Evolutionary conservation across 2,888 invertebrate genomes (phyloP).

Genomic region (Orthosia gracilis): DNA sequence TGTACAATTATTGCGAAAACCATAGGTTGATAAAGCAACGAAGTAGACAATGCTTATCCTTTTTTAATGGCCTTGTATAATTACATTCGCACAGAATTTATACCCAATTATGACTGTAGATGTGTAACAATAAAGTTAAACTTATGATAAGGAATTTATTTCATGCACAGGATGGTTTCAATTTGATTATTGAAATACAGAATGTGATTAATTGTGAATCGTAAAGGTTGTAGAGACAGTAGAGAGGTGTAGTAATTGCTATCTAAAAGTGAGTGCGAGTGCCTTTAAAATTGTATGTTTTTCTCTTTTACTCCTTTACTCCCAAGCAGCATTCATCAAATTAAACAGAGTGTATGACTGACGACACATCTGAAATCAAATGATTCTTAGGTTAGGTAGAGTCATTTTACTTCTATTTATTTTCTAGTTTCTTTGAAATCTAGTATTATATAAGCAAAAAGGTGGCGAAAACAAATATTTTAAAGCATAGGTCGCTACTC

Average conservation of each 20-base stretch:
- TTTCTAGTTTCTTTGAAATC: not conserved
- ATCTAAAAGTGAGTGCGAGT: not conserved
- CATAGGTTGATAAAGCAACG: slow-evolving; percentile 32
- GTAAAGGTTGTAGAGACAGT: not conserved
- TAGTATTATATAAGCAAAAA: too few relatives aligned
- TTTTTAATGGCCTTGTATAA: slow-evolving; percentile 44
- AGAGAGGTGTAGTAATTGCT: too few relatives aligned
- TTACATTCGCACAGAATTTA: slow-evolving; percentile 33
- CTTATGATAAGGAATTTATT: slow-evolving; percentile 36
- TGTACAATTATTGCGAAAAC: slow-evolving; percentile 49
- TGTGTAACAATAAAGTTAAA: slow-evolving; percentile 32
- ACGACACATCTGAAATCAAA: slow-evolving; percentile 79
- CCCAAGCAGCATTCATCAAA: slow-evolving; percentile 80
- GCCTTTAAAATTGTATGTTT: not conserved
- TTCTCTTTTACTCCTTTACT: not conserved
- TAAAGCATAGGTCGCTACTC: not conserved
- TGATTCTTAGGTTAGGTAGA: too few relatives aligned
- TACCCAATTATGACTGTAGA: slow-evolving; percentile 38
- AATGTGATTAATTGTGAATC: not conserved
- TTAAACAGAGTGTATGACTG: slow-evolving; percentile 80
- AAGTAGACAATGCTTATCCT: slow-evolving; percentile 29
- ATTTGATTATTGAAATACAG: slow-evolving; percentile 20
- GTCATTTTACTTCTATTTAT: not conserved
- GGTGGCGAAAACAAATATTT: not conserved
- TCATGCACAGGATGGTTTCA: not conserved